Base-by-base conservation (phyloP, 2,888 invertebrate species). In the Cyclophora albipunctata region DNA sequence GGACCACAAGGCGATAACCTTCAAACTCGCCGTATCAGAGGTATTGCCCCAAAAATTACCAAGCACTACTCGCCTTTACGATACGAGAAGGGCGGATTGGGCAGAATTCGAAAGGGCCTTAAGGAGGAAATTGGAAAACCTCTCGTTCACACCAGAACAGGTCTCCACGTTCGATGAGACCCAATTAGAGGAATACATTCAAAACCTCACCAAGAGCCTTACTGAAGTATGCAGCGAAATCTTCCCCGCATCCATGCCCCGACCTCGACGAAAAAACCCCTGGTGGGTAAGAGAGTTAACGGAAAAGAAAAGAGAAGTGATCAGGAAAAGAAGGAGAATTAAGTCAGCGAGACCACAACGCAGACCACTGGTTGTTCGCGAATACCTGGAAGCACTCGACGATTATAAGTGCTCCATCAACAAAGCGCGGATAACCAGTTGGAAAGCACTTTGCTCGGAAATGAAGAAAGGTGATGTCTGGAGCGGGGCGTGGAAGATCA, bases 371-470 rank as follows among this genome's bases (percentile, higher is more conserved):
- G 7, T 41, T 3, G 3, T 41, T 5, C 20, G 20, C 20, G 20
- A 20, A 20, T 20, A 20, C 20, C 2, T 20, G 20, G 20, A 7
- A 41, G 7, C 7, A 2, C 7, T 4, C n/a, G 6, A 41, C 1
- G 41, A 41, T 1, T 41, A 41, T 3, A 41, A 41, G 3, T 3
- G 1, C 41, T 7, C 7, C 3, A 41, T 41, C 3, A 7, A 6
- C 3, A 3, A 41, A 41, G 6, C 41, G 7, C 7, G 7, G 3
- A 41, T 41, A 6, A 1, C 41, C 2, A 55, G 55, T 35, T 58
- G 55, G 53, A 58, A 53, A 37, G 37, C 34, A 1, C 53, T 54
- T 4, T 54, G 54, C 33, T 35, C 7, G 0, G 50, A 53, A 34
- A 41, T 47, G 7, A 46, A 52, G 4, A 48, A 33, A 7, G 56